A percentile compares a stretch with the other conserved stretches of the same genome.
These are phyloP conservation scores for Trissolcus brochymenae DNA, from an alignment of 2,888 invertebrate species.

Conservation along the genomic window DNA sequence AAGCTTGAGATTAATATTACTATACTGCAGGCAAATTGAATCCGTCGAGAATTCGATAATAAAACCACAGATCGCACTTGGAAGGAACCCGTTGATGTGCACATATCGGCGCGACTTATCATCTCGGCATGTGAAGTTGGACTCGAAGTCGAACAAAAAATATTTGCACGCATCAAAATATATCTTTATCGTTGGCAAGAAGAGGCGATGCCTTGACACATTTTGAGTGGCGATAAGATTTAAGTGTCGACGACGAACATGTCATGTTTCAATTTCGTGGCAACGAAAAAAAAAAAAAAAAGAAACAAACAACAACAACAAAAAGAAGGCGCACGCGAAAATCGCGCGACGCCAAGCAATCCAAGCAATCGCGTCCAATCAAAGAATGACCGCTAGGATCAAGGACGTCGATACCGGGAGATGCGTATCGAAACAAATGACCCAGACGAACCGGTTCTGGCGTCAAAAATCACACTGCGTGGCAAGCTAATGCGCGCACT, in stretches of 20 bases:
- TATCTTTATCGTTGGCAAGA: constrained; percentile 15
- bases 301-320: too few species aligned
- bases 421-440: constrained; percentile 63
- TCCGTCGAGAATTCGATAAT: constrained; percentile 15
- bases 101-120: constrained; percentile 12
- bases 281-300: too few species aligned
- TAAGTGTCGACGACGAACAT: constrained; percentile 10
- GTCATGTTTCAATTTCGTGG: constrained; percentile 21
- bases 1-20: too few species aligned
- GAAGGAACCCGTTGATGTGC: constrained; percentile 15
- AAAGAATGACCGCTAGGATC: constrained; percentile 61
- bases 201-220: constrained; percentile 20
- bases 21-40: constrained; percentile 19
- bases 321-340: constrained; percentile 11
- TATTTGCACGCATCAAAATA: constrained; percentile 33
- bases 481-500: constrained; percentile 25
- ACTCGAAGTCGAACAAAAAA: neutral
- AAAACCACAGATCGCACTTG: constrained; percentile 1
- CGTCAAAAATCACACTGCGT: constrained; percentile 42
- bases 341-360: constrained; percentile 21
- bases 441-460: constrained; percentile 63
- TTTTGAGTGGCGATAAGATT: constrained; percentile 31
- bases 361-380: constrained; percentile 55
- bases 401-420: constrained; percentile 61
- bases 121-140: neutral